phyloP scores from a whole-genome alignment of 1,140 invertebrate genomes.

The Gonioctena quinquepunctata region DNA sequence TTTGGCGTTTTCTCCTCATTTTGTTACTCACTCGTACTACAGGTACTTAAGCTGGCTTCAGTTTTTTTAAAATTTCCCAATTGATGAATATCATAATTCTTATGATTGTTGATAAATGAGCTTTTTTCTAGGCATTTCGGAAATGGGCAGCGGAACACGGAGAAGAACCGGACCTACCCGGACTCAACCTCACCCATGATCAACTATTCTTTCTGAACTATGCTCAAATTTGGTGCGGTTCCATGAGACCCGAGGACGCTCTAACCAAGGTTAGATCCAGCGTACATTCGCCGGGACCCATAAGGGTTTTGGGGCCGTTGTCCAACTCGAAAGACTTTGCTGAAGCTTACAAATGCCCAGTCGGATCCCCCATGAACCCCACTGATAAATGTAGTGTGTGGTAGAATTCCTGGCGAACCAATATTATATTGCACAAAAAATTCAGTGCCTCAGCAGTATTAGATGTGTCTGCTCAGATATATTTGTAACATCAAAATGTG shows the following conservation, averaged over 20 bases:
- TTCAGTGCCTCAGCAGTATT: slow-evolving; percentile 13
- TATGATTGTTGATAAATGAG: neutral
- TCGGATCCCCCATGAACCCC: slow-evolving; percentile 88
- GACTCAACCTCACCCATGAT: slow-evolving; percentile 81
- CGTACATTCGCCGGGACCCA: slow-evolving; percentile 92
- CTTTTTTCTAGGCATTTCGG: slow-evolving; percentile 68
- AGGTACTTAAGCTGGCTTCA: too few relatives aligned
- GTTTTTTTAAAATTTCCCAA: too few relatives aligned
- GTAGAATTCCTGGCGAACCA: slow-evolving; percentile 61
- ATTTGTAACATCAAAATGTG: too few relatives aligned
- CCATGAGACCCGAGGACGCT: slow-evolving; percentile 94
- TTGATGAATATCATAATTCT: too few relatives aligned
- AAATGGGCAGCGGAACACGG: slow-evolving; percentile 78
- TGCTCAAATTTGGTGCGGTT: slow-evolving; percentile 96
- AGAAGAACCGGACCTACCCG: slow-evolving; percentile 73
- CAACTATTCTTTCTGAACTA: slow-evolving; percentile 90
- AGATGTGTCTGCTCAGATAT: too few relatives aligned
- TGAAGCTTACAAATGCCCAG: slow-evolving; percentile 76
- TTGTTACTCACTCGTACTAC: too few relatives aligned
- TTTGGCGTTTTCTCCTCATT: too few relatives aligned
- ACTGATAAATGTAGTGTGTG: slow-evolving; percentile 89
- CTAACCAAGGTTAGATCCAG: slow-evolving; percentile 91
- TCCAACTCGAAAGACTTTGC: slow-evolving; percentile 93
- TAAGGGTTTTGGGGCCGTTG: slow-evolving; percentile 87
- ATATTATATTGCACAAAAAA: neutral